Conservation (phyloP, 2,113 vertebrate species). For the Rallus limicola region DNA sequence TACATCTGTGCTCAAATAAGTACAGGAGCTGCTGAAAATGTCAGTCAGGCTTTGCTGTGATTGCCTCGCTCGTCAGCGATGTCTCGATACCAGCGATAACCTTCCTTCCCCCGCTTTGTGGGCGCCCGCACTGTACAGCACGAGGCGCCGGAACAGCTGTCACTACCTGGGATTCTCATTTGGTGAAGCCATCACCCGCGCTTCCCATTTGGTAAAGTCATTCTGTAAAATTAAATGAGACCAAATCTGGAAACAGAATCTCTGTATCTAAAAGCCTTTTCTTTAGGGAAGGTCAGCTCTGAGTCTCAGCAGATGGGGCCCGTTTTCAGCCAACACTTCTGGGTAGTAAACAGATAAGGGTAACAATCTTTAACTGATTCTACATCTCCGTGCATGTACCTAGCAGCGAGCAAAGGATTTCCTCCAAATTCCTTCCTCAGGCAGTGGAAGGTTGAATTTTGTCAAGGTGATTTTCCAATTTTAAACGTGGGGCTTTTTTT, state of each 20-base stretch:
- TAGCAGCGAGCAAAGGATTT: not conserved
- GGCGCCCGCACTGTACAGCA: not conserved
- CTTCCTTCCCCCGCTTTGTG: not conserved
- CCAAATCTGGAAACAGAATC: conserved; percentile 15
- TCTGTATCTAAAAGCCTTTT: not conserved
- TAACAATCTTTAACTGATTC: not conserved
- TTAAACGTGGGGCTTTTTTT: not conserved
- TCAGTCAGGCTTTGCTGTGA: not conserved
- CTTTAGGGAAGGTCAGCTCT: not conserved
- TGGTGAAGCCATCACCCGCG: not conserved
- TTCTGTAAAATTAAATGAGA: not conserved
- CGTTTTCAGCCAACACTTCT: not conserved
- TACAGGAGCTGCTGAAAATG: not conserved
- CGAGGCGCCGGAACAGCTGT: not conserved
- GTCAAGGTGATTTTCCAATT: not conserved
- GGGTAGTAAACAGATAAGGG: not conserved
- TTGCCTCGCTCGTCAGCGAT: not conserved
- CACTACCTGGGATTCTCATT: not conserved
- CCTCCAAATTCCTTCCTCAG: not conserved
- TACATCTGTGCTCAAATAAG: not conserved
- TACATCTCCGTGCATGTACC: not conserved
- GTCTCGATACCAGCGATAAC: not conserved
- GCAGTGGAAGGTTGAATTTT: not conserved
- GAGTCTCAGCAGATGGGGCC: not conserved
- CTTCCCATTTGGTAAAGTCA: not conserved